These are phyloP conservation scores for Alloplasta piceator DNA, from an alignment of 2,888 invertebrate genomes.

Conservation along the genomic window DNA sequence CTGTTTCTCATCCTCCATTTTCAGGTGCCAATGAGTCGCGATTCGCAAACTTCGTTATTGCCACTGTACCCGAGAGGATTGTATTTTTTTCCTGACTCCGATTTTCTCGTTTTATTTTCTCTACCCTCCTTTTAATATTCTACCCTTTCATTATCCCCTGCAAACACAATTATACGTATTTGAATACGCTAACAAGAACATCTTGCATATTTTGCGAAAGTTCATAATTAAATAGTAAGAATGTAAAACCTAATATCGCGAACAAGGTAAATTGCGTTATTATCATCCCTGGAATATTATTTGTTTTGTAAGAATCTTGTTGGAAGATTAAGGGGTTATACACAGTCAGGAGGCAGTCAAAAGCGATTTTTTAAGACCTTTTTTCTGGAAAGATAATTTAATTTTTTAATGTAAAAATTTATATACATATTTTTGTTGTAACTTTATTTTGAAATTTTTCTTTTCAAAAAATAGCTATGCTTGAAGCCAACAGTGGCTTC, in stretches of 20 bases:
- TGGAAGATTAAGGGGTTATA: background rate
- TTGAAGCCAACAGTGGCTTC: too few species aligned
- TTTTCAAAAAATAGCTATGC: too few species aligned
- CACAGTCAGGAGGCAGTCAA: background rate
- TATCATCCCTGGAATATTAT: background rate
- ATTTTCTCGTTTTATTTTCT: background rate
- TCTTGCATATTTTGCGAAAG: slow-evolving; percentile 3
- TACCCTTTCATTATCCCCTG: background rate
- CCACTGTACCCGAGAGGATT: slow-evolving; percentile 13
- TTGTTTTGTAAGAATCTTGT: background rate
- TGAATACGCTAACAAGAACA: background rate
- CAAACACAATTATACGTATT: background rate
- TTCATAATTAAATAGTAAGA: background rate
- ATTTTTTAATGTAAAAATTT: too few species aligned
- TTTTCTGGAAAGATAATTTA: too few species aligned
- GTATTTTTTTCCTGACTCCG: background rate
- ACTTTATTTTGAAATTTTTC: too few species aligned
- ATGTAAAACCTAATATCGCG: background rate
- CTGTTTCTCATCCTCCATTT: background rate
- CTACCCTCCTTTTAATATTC: background rate
- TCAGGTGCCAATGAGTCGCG: slow-evolving; percentile 40
- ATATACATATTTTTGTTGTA: too few species aligned
- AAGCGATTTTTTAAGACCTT: too few species aligned
- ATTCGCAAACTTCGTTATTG: slow-evolving; percentile 48
- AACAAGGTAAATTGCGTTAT: background rate